Evolutionary conservation across 64 coral and sea anemone species (phyloP).

Genomic region (Hydrozoanthus tunicans): DNA sequence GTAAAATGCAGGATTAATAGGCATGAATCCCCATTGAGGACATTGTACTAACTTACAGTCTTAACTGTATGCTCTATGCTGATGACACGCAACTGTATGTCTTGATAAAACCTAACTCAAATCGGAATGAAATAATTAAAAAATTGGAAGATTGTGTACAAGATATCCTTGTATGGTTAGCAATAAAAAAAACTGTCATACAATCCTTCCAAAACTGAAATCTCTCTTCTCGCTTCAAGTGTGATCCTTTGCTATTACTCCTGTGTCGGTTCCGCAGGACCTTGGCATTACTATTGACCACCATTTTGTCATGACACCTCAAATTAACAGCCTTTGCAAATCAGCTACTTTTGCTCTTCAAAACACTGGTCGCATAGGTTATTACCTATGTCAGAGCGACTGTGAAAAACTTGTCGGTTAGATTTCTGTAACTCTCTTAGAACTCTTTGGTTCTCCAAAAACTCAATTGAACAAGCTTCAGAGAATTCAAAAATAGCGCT

Average conservation of each 20-base stretch:
- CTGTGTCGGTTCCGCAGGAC: not conserved
- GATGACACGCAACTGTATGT: no score
- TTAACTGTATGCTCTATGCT: no score
- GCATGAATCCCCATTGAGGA: no score
- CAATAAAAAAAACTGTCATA: not conserved
- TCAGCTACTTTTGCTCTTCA: not conserved
- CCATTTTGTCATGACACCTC: not conserved
- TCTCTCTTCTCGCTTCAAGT: not conserved
- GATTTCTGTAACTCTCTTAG: not conserved
- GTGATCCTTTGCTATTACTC: slow-evolving; percentile 23
- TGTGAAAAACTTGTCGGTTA: no score
- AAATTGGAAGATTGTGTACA: slow-evolving; percentile 24
- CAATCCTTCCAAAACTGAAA: not conserved
- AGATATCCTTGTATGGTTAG: not conserved
- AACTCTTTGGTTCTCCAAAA: not conserved
- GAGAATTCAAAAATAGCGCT: no score
- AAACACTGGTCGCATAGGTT: not conserved
- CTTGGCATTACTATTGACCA: slow-evolving; percentile 41
- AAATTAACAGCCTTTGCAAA: slow-evolving; percentile 6
- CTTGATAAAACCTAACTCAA: no score
- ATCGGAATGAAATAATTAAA: not conserved
- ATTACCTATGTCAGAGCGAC: not conserved
- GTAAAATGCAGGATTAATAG: no score
- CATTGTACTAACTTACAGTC: no score
- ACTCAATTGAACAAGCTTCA: not conserved